Base-by-base conservation (phyloP, 2,888 invertebrate genomes). In the Baronia brevicornis region DNA sequence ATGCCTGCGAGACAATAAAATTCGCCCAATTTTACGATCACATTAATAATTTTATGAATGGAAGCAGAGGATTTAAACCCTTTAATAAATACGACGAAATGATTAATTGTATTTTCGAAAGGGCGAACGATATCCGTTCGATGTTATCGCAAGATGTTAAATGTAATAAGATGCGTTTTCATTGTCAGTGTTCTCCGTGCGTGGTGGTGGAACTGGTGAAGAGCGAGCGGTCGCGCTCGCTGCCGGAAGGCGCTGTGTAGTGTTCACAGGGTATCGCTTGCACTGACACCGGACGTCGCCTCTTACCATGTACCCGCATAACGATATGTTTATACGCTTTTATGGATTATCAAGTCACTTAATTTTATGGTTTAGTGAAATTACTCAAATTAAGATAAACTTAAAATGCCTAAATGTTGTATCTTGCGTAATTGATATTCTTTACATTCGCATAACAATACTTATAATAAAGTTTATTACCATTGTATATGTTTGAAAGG, bases 31-130 rank as follows among this genome's bases (percentile, higher is more conserved):
- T 84, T 84, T 84, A 84, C 77, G 84, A 84, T 74, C 78, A 56
- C 84, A 84, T 84, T 78, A 84, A 84, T 84, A 84, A 82, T 84
- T 84, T 84, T 84, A 82, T 82, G 82, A 84, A 84, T 80, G 78
- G 79, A 73, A 75, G 78, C 80, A 74, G 75, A 74, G 63, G 69
- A 59, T 73, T 77, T 68, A 65, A 75, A 69, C 65, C 69, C 64
- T 73, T n/a, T n/a, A n/a, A n/a, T 66, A 60, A 68, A 73, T 67
- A 65, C 60, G 64, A 63, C 64, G 72, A 68, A 71, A 71, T 70
- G 67, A 77, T 70, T 75, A 74, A 71, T 73, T 60, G 58, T 60
- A 51, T 60, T 56, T 57, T 57, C 54, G 53, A 59, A 46, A 53
- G 63, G 67, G 57, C 60, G 62, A 68, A 62, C 52, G 71, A 66